Base-by-base conservation (phyloP, 35 echinoderm and acorn worm species). In the Apostichopus californicus region DNA sequence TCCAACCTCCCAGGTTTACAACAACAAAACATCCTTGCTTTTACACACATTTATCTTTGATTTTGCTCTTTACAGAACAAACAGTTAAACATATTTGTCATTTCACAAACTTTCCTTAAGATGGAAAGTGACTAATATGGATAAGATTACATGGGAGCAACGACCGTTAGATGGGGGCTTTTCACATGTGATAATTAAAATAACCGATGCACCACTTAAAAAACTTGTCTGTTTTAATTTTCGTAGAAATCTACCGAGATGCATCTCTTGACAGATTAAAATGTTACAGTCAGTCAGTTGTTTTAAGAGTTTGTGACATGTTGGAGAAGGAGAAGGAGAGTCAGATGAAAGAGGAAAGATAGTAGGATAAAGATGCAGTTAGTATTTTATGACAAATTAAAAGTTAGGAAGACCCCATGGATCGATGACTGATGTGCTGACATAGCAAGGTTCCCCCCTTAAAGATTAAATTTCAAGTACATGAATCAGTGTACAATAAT, bases 111-210 rank as follows among this genome's bases (percentile, higher is more conserved):
- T 8, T 18, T 83, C 80, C 14, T 3, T n/a, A 17, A 54, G 12
- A 83, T 83, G 80, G n/a, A 15, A 83, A 55, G 80, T 83, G 80
- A 83, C 80, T 83, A 83, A 83, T 83, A 5, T 55, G 55, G 46
- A 25, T 83, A 83, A 25, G 15, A 83, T 83, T 83, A 83, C 80
- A 83, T 14, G 80, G 17, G 80, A 83, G 80, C 80, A 83, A 83
- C 55, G 52, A 83, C 80, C 80, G 80, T 7, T 20, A 83, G 80
- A 34, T 10, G 34, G 46, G 18, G 18, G 34, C 64, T 68, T 68
- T 14, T 0, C 1, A 14, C 64, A 68, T 46, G 34, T 46, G 34
- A 46, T 46, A 46, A 46, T 18, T 18, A 18, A 12, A 14, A 68
- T 18, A 11, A 18, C 64, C 18, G 64, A 68, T 68, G 64, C 18